These are phyloP conservation scores for Genyomyrus donnyi DNA, from an alignment of 2,113 vertebrate genomes.

Conservation along the genomic window DNA sequence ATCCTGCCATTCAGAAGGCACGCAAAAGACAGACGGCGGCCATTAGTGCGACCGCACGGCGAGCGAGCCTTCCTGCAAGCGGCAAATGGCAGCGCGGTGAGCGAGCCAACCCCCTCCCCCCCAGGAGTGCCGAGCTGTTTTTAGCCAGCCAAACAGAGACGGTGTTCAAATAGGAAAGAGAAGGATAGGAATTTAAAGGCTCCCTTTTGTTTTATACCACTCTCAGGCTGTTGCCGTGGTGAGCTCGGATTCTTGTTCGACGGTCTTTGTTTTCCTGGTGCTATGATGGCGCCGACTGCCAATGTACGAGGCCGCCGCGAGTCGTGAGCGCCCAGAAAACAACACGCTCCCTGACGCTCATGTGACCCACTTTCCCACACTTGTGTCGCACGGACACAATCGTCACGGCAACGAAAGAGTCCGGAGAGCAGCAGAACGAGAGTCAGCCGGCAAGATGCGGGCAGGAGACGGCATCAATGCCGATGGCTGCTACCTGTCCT, in stretches of 20 bases:
- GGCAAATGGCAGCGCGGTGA: constrained; percentile 30
- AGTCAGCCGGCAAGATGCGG: neutral
- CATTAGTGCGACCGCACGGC: constrained; percentile 54
- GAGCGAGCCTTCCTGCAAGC: constrained; percentile 18
- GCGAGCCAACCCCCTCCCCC: constrained; percentile 7
- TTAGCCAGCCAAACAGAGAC: constrained; percentile 27
- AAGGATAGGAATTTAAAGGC: neutral
- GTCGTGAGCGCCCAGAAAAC: neutral
- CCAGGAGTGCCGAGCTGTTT: constrained; percentile 24
- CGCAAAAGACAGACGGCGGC: constrained; percentile 36
- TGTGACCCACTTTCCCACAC: neutral
- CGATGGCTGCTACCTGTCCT: neutral
- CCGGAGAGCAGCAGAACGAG: neutral
- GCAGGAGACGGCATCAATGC: neutral
- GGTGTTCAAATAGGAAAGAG: neutral
- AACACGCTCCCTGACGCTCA: neutral
- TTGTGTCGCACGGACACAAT: neutral
- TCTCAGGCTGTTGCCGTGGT: neutral
- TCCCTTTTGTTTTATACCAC: neutral
- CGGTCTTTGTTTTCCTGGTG: neutral
- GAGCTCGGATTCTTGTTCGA: neutral
- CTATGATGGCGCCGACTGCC: neutral
- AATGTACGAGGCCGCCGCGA: neutral
- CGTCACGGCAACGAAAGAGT: neutral
- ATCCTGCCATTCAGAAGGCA: constrained; percentile 69